phyloP scores from a whole-genome alignment of 2,797 vertebrate species.

The Podargus strigoides region DNA sequence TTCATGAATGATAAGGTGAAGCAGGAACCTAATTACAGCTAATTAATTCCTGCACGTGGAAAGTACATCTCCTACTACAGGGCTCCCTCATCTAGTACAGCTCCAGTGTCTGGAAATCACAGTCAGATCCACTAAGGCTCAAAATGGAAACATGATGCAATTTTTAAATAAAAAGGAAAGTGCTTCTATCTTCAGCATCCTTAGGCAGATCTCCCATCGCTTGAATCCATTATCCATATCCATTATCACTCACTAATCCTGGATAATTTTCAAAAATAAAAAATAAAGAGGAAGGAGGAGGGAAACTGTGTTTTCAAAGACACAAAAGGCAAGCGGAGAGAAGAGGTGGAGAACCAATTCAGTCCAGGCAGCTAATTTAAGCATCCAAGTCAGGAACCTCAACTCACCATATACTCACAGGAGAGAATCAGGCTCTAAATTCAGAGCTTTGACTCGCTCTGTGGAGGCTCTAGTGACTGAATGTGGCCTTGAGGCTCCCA shows the following conservation, averaged over 20 bases:
- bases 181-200: background rate
- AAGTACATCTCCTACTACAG: background rate
- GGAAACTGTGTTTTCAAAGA: background rate
- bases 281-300: background rate
- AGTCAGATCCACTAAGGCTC: background rate
- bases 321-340: background rate
- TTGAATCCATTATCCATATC: background rate
- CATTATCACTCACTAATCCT: background rate
- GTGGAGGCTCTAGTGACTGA: background rate
- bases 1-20: background rate
- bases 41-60: background rate
- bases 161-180: background rate
- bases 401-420: background rate
- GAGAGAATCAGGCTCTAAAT: conserved; percentile 9
- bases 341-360: background rate
- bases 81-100: background rate
- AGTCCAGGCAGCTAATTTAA: background rate
- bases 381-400: background rate
- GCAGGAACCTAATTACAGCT: background rate
- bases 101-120: background rate
- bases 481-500: background rate
- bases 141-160: background rate
- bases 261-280: background rate
- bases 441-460: background rate
- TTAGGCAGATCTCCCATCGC: background rate